These are phyloP conservation scores for Heterohyrax brucei DNA, from an alignment of 2,797 vertebrate genomes.

Conservation along the genomic window DNA sequence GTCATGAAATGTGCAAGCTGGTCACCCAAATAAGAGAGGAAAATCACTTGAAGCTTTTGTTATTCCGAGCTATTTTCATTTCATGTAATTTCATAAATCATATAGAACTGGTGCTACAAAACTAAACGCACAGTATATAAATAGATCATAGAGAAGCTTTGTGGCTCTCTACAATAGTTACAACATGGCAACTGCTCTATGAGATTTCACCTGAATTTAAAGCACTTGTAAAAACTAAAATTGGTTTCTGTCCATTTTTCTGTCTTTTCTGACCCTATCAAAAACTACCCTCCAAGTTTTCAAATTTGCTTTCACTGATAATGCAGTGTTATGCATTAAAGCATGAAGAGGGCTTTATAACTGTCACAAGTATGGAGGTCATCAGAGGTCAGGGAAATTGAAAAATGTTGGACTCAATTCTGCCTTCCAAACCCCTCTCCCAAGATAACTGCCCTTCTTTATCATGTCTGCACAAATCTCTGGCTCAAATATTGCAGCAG, in stretches of 20 bases:
- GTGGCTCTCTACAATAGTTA: slow-evolving; percentile 38
- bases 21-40: slow-evolving; percentile 74
- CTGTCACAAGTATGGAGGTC: neutral
- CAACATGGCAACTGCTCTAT: neutral
- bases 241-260: slow-evolving; percentile 19
- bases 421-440: neutral
- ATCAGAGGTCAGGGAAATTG: neutral
- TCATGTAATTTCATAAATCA: slow-evolving; percentile 77
- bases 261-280: slow-evolving; percentile 32
- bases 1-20: slow-evolving; percentile 78
- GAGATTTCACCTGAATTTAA: slow-evolving; percentile 67
- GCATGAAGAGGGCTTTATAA: neutral
- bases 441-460: neutral
- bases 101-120: slow-evolving; percentile 58
- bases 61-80: slow-evolving; percentile 77
- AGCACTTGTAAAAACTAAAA: slow-evolving; percentile 60
- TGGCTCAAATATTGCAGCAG: neutral
- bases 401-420: neutral
- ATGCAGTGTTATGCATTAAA: neutral
- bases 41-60: slow-evolving; percentile 72
- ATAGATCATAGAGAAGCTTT: slow-evolving; percentile 70
- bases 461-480: neutral
- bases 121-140: slow-evolving; percentile 68
- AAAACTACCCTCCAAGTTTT: slow-evolving; percentile 62
- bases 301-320: neutral